Conservation (phyloP, 2,113 vertebrate species). For the Anguilla rostrata region DNA sequence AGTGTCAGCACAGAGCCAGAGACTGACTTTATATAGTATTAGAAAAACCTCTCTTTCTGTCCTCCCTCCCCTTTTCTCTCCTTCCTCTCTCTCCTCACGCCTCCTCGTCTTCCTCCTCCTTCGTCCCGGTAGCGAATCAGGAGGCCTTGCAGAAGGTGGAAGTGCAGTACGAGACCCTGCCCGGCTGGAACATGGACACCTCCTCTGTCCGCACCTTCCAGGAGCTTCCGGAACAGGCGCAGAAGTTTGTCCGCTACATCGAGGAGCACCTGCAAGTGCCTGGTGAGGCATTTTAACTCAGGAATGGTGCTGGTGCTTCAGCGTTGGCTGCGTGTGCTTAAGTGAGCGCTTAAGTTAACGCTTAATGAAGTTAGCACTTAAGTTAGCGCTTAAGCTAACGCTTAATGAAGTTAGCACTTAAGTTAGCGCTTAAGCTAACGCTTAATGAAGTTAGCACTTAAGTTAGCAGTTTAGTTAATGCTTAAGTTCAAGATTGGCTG, state of each 20-base stretch:
- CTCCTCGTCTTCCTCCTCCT: neutral
- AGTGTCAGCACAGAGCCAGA: too few relatives aligned
- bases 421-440: too few relatives aligned
- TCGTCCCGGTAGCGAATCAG: conserved; percentile 83
- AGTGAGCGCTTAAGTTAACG: too few relatives aligned
- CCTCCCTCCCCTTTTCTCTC: neutral
- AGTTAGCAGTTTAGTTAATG: too few relatives aligned
- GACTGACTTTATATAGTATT: too few relatives aligned
- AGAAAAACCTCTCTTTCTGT: neutral
- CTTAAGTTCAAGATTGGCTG: too few relatives aligned
- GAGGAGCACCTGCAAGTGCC: conserved; percentile 86
- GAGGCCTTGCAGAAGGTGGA: conserved; percentile 93
- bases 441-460: too few relatives aligned
- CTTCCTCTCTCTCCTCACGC: neutral
- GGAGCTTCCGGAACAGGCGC: conserved; percentile 90
- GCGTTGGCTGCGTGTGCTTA: too few relatives aligned
- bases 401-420: too few relatives aligned
- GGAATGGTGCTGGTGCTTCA: too few relatives aligned
- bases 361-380: too few relatives aligned
- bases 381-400: too few relatives aligned
- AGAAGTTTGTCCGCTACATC: conserved; percentile 88
- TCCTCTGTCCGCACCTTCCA: conserved; percentile 83
- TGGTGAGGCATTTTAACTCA: conserved; percentile 67
- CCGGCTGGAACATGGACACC: conserved; percentile 90
- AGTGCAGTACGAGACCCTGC: conserved; percentile 90